Evolutionary conservation across 2,113 vertebrate genomes (phyloP), one percentile per base, ranked within the genome.

Genomic region (Mellivora capensis): DNA sequence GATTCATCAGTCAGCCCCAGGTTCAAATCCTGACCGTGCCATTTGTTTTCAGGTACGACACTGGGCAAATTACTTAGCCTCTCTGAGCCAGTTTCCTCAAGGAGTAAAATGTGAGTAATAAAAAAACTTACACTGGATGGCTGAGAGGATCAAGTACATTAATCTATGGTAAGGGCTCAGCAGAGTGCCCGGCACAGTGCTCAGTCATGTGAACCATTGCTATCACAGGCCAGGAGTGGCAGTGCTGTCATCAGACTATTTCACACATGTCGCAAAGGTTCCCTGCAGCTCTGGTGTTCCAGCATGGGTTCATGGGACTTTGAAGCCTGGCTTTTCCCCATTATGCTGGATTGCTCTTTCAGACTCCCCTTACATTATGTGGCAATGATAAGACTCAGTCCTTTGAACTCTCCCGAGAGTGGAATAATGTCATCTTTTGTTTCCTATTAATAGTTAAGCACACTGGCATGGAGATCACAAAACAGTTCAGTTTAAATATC

Each of bases 401-500:
- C 64, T 69, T 29, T 89, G 87, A 97, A 91, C 61, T 79, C 67
- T 91, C 39, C 52, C n/a, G 29, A n/a, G 42, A 91, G 42, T 62
- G 17, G 17, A 87, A 69, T 1, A 52, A 74, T 15, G 12, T 92
- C 31, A 74, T 79, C 54, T 89, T 42, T 82, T 18, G 29, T 88
- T 94, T 94, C 57, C 54, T 96, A 44, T 79, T 83, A 87, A 96
- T 31, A 92, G n/a, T 62, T 83, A 90, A 87, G 76, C 76, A 84
- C 47, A 52, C 34, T 18, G 44, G n/a, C 77, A 67, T 44, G 42
- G 5, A 80, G 77, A 77, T 89, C 72, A 25, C 25, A 82, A 89
- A 81, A 57, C 61, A n/a, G 31, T 93, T 91, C 44, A 29, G 21
- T 69, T 93, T 79, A 93, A 91, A 47, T 54, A 57, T 92, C 61